Percentiles rank a stretch among this genome's conserved stretches.
phyloP scores from a whole-genome alignment of 2,797 vertebrate genomes.

The Calcarius lapponicus region DNA sequence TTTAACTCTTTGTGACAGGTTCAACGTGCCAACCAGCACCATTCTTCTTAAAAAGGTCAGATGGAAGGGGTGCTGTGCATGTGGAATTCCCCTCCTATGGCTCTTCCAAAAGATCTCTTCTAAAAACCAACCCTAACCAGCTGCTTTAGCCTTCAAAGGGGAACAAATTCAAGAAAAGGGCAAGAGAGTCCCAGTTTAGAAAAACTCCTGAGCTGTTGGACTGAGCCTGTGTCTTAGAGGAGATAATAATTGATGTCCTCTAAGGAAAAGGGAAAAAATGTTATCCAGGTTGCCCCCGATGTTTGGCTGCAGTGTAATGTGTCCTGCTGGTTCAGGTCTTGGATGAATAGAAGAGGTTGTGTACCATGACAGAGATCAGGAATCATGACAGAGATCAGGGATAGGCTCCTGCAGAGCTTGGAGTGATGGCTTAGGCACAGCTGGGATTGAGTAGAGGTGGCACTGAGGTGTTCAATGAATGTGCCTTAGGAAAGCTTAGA shows the following conservation, averaged over 20 bases:
- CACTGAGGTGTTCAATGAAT: neutral
- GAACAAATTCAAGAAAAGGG: neutral
- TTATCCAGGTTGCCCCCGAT: neutral
- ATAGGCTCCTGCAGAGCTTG: neutral
- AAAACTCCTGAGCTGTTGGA: neutral
- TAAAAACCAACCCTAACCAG: neutral
- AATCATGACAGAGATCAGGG: neutral
- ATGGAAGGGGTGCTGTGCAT: neutral
- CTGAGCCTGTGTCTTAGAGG: neutral
- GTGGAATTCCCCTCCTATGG: neutral
- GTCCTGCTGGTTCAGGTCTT: neutral
- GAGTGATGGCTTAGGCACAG: neutral
- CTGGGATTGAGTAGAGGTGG: neutral
- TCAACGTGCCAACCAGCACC: constrained; percentile 56
- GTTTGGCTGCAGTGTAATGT: neutral
- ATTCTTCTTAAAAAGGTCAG: constrained; percentile 73
- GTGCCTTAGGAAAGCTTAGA: neutral
- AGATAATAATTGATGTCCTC: neutral
- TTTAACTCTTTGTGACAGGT: constrained; percentile 62
- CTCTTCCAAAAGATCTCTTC: neutral
- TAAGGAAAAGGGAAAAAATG: neutral
- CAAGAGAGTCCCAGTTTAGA: neutral
- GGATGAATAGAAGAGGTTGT: neutral
- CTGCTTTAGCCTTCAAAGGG: neutral
- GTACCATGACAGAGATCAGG: accelerated